Evolutionary conservation across 2,888 invertebrate genomes (phyloP), one percentile per base, ranked within the genome.

Genomic region (Baccha elongata): DNA sequence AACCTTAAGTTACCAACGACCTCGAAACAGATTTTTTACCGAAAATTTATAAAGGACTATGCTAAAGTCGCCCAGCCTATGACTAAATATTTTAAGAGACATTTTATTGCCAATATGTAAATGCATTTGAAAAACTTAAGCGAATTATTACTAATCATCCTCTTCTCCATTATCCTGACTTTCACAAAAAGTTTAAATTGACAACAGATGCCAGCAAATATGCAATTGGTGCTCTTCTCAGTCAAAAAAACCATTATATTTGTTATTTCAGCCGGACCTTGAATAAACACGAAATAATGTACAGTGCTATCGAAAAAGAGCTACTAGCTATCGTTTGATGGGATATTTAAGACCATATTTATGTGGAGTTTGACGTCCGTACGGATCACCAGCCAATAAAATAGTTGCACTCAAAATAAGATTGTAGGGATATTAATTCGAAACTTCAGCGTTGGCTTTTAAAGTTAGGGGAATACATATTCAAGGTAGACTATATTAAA

Each of bases 401-500:
- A n/a, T n/a, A n/a, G n/a, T n/a, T n/a, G n/a, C n/a, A n/a, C n/a
- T n/a, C n/a, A 13, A 72, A 73, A 40, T 29, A 79, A n/a, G 68
- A 42, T 23, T 50, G 58, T 7, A 65, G 42, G 17, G 48, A 72
- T 21, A 32, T 64, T 5, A 64, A 44, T 48, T 64, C 64, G 10
- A 64, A 44, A 40, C 29, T 80, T 15, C 73, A 83, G 52, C 17
- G 55, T 15, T 68, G 67, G 67, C 19, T 71, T 4, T 48, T 75
- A 42, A 76, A 60, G 23, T 55, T 71, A 21, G 67, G 60, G 1
- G 71, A 75, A 29, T 75, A 75, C 53, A 26, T 55, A 15, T 50
- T 69, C 42, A 64, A 62, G 19, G 55, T 65, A 23, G 71, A 55
- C 11, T 71, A 69, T 11, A 69, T 76, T 10, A 79, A 73, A 29